Base-by-base conservation (phyloP, 2,797 vertebrate genomes). In the Fundulus diaphanus region DNA sequence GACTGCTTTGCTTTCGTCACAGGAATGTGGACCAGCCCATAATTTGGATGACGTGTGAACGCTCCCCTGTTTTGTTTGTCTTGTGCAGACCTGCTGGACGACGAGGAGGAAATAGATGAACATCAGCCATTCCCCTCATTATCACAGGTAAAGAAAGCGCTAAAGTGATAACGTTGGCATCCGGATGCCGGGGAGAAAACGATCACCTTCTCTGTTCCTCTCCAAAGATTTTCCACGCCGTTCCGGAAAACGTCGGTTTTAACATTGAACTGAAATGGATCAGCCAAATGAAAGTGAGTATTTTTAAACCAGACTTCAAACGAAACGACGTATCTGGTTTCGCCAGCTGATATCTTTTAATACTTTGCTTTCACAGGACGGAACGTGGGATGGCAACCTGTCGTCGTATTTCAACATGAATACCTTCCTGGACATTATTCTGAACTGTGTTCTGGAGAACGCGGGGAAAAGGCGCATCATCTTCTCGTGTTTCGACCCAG, bases 221-320 rank as follows among this genome's bases (percentile, higher is more conserved):
- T 44, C 83, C 88, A 1, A 84, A 99, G 98, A 96, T 98, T 74
- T 96, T 99, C 85, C 97, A 98, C 57, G 92, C 96, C 63, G 91
- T 99, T 90, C 96, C 98, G 82, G 96, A 97, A 72, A 83, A 96
- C 37, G 96, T 99, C 77, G 97, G 98, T 20, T 99, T 98, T 91
- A 98, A 99, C 91, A 99, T 99, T 76, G 98, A 99, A 92, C 94
- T 99, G 48, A 99, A 99, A 85, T 99, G 98, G 98, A 99, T 99
- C 88, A 96, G 91, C 70, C 98, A 99, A 61, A 92, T 97, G 93
- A 97, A 96, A 92, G 98, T 98, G 29, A 18, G 51, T 54, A 13
- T 29, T 68, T 12, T 49, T 7, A 65, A 68, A 5, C 49, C 37
- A 35, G 56, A 48, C 5, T 35, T 52, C 54, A 40, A 18, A 40